Evolutionary conservation across 2,797 vertebrate genomes (phyloP), one percentile per base, ranked within the genome.

Genomic region (Falco naumanni): DNA sequence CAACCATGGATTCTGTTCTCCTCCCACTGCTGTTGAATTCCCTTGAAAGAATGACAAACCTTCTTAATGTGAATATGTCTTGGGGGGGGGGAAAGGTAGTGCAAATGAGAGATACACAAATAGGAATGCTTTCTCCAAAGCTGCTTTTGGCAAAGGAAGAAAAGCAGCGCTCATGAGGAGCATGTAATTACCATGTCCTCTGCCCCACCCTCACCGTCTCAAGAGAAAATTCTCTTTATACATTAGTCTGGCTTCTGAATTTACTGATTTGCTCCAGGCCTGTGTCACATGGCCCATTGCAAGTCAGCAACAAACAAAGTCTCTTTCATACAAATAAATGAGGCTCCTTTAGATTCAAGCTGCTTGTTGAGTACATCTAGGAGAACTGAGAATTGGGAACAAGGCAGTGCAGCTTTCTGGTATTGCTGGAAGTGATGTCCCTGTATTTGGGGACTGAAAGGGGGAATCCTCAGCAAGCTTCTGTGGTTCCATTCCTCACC

Each of bases 191-290:
- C 82, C 39, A 29, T 69, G 83, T 92, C 81, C 64, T 92, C 78
- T 28, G 75, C 84, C 87, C 84, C 85, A 74, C 91, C 94, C 93
- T 94, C 84, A 51, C 59, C 82, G 91, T 84, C 89, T 90, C 72
- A 90, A 95, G 90, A 96, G 87, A 92, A 92, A 94, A 87, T 80
- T 71, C 48, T 76, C 66, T 82, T 69, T 71, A 41, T 50, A 85
- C 15, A 20, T 61, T 61, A 61, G 41, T 37, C 69, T 70, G 43
- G 39, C 56, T 63, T 95, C 87, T 84, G 72, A 94, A 84, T 95
- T 89, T 79, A 76, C 83, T 90, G 77, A 64, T 95, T 91, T 88
- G 89, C 91, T 93, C 77, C 66, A 86, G 93, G 96, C 87, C 56
- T 39, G 7, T 72, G 80, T 95, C 93, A 94, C 70, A 82, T 64